Conservation (phyloP, 1,140 invertebrate genomes). For the Rhagoletis zephyria region DNA sequence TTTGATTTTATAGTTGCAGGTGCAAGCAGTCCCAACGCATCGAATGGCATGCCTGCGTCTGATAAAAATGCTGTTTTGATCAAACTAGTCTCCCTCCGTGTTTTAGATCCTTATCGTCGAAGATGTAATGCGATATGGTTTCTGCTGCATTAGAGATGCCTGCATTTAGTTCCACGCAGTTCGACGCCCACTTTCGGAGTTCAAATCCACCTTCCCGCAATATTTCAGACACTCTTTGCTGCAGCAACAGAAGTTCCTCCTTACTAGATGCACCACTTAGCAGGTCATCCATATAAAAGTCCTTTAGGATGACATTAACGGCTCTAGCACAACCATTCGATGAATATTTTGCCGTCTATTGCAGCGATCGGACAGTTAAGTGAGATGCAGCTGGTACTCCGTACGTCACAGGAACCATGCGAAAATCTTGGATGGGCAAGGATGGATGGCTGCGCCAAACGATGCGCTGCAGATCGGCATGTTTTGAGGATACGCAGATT, state of each 20-base stretch:
- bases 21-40: too few relatives aligned
- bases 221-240: neutral
- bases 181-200: neutral
- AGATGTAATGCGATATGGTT: neutral
- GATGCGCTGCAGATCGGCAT: neutral
- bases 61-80: too few relatives aligned
- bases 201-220: neutral
- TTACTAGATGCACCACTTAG: neutral
- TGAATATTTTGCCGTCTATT: neutral
- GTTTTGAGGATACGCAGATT: neutral
- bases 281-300: neutral
- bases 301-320: neutral
- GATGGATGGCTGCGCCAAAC: too few relatives aligned
- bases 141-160: neutral
- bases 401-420: neutral
- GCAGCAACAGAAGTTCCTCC: neutral
- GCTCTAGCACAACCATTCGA: neutral
- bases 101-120: neutral
- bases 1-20: too few relatives aligned
- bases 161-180: too few relatives aligned
- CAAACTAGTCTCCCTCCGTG: neutral
- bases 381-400: constrained; percentile 18
- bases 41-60: neutral
- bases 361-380: neutral
- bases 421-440: neutral